Evolutionary conservation across 2,888 invertebrate genomes (phyloP).

Genomic region (Cosmopolites sordidus): DNA sequence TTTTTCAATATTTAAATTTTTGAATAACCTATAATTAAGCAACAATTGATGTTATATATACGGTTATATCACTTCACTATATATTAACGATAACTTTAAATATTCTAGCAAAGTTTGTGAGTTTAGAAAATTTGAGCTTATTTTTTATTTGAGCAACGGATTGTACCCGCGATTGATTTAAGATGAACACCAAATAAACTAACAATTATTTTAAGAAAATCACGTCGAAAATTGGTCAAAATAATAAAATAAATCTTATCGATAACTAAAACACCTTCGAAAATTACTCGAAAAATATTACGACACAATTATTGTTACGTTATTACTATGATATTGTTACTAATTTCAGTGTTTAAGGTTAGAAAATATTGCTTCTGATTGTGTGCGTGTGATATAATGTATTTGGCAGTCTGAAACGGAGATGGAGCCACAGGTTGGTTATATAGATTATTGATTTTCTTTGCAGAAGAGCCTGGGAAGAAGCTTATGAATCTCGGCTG

Average conservation of each 20-base stretch:
- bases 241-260: neutral
- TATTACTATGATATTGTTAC: constrained; percentile 3
- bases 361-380: constrained; percentile 24
- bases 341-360: constrained; percentile 15
- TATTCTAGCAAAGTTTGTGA: too few species aligned
- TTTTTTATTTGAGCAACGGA: constrained; percentile 12
- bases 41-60: neutral
- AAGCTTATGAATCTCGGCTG: neutral
- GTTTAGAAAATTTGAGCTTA: constrained; percentile 3
- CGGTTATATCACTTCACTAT: neutral
- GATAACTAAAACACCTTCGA: constrained; percentile 18
- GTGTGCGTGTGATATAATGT: constrained; percentile 13
- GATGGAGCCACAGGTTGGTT: constrained; percentile 25
- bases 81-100: too few species aligned
- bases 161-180: constrained; percentile 4
- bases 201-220: neutral
- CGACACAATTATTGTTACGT: constrained; percentile 4
- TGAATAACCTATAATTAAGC: too few species aligned
- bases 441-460: constrained; percentile 15
- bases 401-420: constrained; percentile 4
- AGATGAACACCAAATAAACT: constrained; percentile 6
- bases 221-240: neutral
- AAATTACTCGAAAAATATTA: constrained; percentile 4
- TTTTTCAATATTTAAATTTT: neutral
- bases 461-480: constrained; percentile 7